Evolutionary conservation across 1,140 invertebrate genomes (phyloP).

Genomic region (Pachypeltis micranthus): DNA sequence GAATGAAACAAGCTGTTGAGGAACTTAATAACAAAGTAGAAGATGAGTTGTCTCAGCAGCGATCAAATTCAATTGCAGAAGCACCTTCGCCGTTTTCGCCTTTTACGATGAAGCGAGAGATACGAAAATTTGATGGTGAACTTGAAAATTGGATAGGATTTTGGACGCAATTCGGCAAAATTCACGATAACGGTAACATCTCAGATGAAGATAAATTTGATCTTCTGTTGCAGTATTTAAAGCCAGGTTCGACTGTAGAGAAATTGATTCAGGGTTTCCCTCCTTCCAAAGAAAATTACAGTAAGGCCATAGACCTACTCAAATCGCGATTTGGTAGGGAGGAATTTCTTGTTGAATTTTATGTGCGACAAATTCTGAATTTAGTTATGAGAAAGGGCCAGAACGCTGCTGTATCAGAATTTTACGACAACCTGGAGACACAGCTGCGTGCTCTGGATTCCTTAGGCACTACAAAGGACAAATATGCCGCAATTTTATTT

Average conservation of each 20-base stretch:
- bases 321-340: background rate
- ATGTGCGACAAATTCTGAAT: background rate
- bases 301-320: background rate
- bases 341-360: background rate
- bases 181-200: background rate
- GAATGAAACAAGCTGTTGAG: too few relatives aligned
- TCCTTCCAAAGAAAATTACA: background rate
- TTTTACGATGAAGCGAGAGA: too few relatives aligned
- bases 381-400: background rate
- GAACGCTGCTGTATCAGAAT: slow-evolving; percentile 3
- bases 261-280: background rate
- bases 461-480: slow-evolving; percentile 28
- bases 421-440: slow-evolving; percentile 29
- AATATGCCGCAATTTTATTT: slow-evolving; percentile 29
- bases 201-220: background rate
- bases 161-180: background rate
- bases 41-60: too few relatives aligned
- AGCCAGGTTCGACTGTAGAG: background rate
- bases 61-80: too few relatives aligned
- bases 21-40: too few relatives aligned
- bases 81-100: too few relatives aligned
- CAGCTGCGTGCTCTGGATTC: slow-evolving; percentile 30
- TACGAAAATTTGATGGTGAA: slow-evolving; percentile 1
- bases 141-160: background rate
- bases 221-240: background rate